Evolutionary conservation across 2,797 vertebrate genomes (phyloP), one percentile per base, ranked within the genome.

Genomic region (Typhlichthys eigenmanni): DNA sequence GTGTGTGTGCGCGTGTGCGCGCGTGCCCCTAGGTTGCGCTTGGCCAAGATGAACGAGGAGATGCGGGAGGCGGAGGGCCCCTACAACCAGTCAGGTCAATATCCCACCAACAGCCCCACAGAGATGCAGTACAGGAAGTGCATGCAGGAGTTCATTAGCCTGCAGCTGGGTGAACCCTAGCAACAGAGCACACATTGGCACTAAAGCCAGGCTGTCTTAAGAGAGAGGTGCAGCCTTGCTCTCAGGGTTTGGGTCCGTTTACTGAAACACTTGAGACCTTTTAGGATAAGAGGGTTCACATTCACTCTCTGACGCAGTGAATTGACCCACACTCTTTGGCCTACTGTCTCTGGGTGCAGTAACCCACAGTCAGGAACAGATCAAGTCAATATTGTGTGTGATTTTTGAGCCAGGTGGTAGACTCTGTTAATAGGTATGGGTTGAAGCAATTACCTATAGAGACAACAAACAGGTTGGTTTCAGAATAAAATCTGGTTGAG

Each of bases 1-100:
- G 17, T 19, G 17, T 19, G 17, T 19, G 24, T 24, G 24, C 4
- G 24, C 4, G 24, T 9, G 24, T 4, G 24, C 3, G 24, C 3
- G 4, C 0, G 24, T 1, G 46, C 65, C 46, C n/a, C 2, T 82
- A 99, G 98, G 89, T 86, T 99, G 85, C 95, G 98, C 47, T 88
- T 99, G 83, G 97, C 98, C 60, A 95, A 96, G 91, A 99, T 99
- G 98, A 99, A 99, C 34, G 98, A 99, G 88, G 98, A 99, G 85
- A 99, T 99, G 98, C 94, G 96, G 5, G 98, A 99, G 90, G 95
- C 96, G 0, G 98, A 99, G 90, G 97, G 98, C 58, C 94, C 93
- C 58, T 99, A 96, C 88, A 96, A 94, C 88, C 96, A 96, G 86
- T 93, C 97, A 98, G 98, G 98, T 98, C 96, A 96, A 94, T 98